Percentiles rank a stretch among this genome's conserved stretches.
Evolutionary conservation across 2,888 invertebrate species (phyloP).

Genomic region (Stenoptilia bipunctidactyla): DNA sequence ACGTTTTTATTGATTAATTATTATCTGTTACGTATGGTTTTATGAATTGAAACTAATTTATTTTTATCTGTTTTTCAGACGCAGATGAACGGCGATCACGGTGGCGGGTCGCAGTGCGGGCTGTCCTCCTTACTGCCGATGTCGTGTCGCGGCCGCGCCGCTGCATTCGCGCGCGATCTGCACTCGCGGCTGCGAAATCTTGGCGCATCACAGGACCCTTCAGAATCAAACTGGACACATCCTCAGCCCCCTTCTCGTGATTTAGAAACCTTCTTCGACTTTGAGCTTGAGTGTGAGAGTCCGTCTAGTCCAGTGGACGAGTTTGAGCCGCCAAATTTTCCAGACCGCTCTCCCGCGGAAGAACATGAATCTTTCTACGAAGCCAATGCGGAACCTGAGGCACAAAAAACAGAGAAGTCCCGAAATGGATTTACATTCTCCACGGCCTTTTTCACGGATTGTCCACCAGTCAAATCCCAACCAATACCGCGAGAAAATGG

Average conservation of each 20-base stretch:
- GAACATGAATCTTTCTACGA: slow-evolving; percentile 71
- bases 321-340: slow-evolving; percentile 39
- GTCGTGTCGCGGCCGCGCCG: slow-evolving; percentile 85
- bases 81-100: slow-evolving; percentile 68
- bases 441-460: slow-evolving; percentile 48
- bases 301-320: slow-evolving; percentile 79
- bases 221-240: slow-evolving; percentile 51
- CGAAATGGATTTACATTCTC: slow-evolving; percentile 62
- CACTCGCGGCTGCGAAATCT: slow-evolving; percentile 81
- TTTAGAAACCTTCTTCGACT: slow-evolving; percentile 75
- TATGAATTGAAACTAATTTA: slow-evolving; percentile 3
- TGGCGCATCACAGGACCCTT: slow-evolving; percentile 66
- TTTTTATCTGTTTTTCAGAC: slow-evolving; percentile 43
- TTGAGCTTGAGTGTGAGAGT: slow-evolving; percentile 75
- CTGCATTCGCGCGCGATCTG: slow-evolving; percentile 83
- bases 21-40: too few species aligned
- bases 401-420: slow-evolving; percentile 38
- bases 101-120: slow-evolving; percentile 72
- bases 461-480: slow-evolving; percentile 51
- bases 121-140: slow-evolving; percentile 79
- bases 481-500: slow-evolving; percentile 57
- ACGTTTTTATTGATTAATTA: too few species aligned
- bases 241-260: slow-evolving; percentile 38
- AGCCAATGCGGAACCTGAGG: slow-evolving; percentile 55
- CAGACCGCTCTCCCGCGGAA: slow-evolving; percentile 60